A percentile compares a stretch with the other conserved stretches of the same genome.
Evolutionary conservation across 2,797 vertebrate species (phyloP).

Genomic region (Sebastes itinus): DNA sequence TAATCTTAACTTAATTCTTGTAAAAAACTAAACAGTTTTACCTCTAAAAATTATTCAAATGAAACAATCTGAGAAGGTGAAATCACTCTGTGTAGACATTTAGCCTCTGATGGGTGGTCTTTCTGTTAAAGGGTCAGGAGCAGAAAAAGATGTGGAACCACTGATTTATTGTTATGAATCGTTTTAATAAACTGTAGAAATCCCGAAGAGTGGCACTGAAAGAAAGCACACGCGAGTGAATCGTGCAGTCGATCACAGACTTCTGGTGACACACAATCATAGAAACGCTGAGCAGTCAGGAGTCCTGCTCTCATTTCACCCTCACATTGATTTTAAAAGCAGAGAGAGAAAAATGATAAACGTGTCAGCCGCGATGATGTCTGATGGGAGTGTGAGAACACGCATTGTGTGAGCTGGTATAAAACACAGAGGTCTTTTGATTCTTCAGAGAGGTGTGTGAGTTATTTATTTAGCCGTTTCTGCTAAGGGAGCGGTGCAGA

Average conservation of each 20-base stretch:
- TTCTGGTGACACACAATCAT: slow-evolving; percentile 1
- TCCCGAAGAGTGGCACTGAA: neutral
- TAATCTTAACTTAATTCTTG: too few species aligned
- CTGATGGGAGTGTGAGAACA: neutral
- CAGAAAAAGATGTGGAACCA: neutral
- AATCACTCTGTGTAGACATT: neutral
- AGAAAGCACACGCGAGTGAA: neutral
- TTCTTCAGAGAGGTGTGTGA: neutral
- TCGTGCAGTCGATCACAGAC: neutral
- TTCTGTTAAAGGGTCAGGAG: rapidly evolving
- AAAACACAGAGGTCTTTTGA: neutral
- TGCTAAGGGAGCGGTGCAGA: slow-evolving; percentile 4
- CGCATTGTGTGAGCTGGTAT: neutral
- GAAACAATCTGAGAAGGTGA: neutral
- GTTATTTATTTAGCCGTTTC: neutral
- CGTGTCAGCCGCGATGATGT: neutral
- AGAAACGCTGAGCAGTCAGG: neutral
- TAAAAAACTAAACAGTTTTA: neutral
- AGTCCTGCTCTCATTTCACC: neutral
- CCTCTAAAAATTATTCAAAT: neutral
- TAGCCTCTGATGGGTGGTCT: neutral
- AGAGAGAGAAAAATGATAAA: neutral
- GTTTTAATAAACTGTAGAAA: neutral
- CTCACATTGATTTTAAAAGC: slow-evolving; percentile 35
- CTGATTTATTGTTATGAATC: neutral